A percentile compares a stretch with the other conserved stretches of the same genome.
Conservation (phyloP, 2,113 vertebrate genomes). For the Myotis yumanensis region DNA sequence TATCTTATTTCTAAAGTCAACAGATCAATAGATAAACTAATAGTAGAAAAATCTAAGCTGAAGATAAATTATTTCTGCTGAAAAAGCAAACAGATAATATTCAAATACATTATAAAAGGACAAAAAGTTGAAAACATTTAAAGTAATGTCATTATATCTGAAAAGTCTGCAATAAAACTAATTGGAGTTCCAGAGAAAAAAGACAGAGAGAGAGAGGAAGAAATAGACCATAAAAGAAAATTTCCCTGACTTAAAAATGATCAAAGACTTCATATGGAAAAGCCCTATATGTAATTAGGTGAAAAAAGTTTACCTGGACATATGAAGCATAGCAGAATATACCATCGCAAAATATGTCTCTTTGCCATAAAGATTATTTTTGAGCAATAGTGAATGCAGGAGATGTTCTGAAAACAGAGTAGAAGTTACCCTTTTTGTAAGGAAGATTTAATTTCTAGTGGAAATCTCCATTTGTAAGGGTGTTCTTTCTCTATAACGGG, state of each 20-base stretch:
- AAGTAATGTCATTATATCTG: not conserved
- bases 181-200: not conserved
- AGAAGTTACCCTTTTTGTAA: not conserved
- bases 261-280: not conserved
- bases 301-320: not conserved
- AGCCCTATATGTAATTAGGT: not conserved
- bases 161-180: not conserved
- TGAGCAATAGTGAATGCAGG: not conserved
- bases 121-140: not conserved
- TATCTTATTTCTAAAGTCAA: not conserved
- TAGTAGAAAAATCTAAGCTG: not conserved
- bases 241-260: not conserved
- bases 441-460: not conserved
- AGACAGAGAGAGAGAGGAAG: not conserved
- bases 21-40: not conserved
- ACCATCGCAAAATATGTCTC: not conserved
- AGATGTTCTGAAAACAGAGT: not conserved
- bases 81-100: not conserved
- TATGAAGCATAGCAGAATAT: not conserved
- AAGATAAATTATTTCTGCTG: conserved; percentile 6
- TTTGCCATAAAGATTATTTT: not conserved
- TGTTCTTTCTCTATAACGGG: not conserved
- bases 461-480: not conserved
- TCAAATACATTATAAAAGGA: not conserved
- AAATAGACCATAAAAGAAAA: not conserved